Percentiles rank a stretch among this genome's conserved stretches.
Conservation (phyloP, 2,113 vertebrate species). For the Gnathonemus longibarbis region DNA sequence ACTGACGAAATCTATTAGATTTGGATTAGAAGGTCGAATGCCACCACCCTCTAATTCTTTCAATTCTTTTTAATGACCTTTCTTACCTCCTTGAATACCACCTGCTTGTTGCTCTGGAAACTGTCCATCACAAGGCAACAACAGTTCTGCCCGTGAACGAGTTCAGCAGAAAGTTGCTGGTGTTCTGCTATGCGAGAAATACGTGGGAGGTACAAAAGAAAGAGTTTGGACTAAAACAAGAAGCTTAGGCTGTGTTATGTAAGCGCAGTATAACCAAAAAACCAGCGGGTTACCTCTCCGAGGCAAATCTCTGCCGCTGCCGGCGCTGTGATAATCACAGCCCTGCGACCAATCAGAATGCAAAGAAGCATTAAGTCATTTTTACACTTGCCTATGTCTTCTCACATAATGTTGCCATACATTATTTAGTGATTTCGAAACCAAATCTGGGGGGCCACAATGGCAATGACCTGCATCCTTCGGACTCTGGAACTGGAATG, state of each 20-base stretch:
- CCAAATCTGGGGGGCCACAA: not conserved
- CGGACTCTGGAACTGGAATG: not conserved
- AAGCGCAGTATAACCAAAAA: not conserved
- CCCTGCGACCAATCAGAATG: not conserved
- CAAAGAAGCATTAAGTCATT: not conserved
- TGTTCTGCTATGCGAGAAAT: slow-evolving; percentile 35
- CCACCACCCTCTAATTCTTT: slow-evolving; percentile 46
- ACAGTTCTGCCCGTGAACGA: slow-evolving; percentile 61
- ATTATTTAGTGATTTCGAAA: not conserved
- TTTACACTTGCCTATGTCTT: not conserved
- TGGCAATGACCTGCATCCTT: not conserved
- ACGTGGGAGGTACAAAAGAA: slow-evolving; percentile 25
- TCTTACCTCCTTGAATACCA: slow-evolving; percentile 42
- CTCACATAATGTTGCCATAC: not conserved
- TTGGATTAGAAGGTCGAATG: slow-evolving; percentile 33
- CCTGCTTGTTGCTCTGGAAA: slow-evolving; percentile 60
- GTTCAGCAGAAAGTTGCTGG: slow-evolving; percentile 68
- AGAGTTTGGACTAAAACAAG: not conserved
- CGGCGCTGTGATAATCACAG: not conserved
- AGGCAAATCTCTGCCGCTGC: not conserved
- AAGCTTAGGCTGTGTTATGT: not conserved
- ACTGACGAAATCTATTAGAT: slow-evolving; percentile 50
- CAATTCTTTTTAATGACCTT: slow-evolving; percentile 30
- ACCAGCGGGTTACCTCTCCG: not conserved
- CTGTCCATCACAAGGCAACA: slow-evolving; percentile 59